phyloP scores from a whole-genome alignment of 2,797 vertebrate species.

The Coluber constrictor region DNA sequence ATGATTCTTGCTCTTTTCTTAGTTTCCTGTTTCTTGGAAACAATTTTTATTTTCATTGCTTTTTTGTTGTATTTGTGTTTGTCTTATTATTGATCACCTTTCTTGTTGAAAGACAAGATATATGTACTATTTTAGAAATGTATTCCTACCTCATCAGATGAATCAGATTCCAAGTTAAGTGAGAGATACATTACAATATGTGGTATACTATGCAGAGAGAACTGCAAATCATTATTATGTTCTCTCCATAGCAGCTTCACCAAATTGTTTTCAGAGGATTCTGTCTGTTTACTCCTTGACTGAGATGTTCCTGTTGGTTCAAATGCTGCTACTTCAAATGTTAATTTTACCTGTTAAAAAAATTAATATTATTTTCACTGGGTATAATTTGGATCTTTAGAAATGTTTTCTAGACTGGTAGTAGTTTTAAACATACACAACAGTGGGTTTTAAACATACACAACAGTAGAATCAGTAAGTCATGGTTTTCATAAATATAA shows the following conservation, averaged over 20 bases:
- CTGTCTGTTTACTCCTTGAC: constrained; percentile 58
- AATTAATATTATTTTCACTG: constrained; percentile 24
- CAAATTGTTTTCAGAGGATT: constrained; percentile 77
- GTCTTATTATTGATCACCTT: background rate
- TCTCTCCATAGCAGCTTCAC: constrained; percentile 87
- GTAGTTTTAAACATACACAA: background rate
- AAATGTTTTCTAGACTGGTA: background rate
- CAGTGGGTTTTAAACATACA: background rate
- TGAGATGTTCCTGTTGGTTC: constrained; percentile 54
- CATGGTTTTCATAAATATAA: background rate
- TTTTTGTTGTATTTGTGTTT: background rate
- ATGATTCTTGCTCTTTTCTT: background rate
- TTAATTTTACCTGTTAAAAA: constrained; percentile 84
- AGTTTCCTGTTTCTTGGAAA: background rate
- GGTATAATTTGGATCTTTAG: background rate
- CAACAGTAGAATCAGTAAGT: background rate
- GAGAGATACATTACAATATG: constrained; percentile 90
- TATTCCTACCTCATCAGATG: constrained; percentile 84
- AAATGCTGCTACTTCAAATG: constrained; percentile 80
- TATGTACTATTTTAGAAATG: background rate
- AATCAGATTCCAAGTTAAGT: constrained; percentile 82
- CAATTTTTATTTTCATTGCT: background rate
- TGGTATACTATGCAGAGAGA: constrained; percentile 76
- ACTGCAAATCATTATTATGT: constrained; percentile 69
- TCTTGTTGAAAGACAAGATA: background rate